Conservation (phyloP, 2,888 invertebrate genomes). For the Endotricha flammealis region DNA sequence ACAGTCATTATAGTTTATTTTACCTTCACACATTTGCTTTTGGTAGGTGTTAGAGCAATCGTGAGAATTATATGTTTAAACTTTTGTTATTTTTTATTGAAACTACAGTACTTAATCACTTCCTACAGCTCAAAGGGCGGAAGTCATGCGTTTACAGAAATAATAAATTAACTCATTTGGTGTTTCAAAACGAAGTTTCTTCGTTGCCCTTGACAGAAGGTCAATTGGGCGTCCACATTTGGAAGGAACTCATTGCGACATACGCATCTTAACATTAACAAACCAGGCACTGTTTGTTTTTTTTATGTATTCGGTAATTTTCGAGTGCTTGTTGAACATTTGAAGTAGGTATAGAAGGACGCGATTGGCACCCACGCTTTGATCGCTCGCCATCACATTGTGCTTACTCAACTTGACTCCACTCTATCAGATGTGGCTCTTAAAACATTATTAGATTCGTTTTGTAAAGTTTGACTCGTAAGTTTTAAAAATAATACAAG, state of each 20-base stretch:
- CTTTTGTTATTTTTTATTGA: conserved; percentile 63
- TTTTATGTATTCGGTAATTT: conserved; percentile 60
- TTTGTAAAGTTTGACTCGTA: too few relatives aligned
- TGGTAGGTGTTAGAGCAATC: conserved; percentile 48
- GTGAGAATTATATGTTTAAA: conserved; percentile 60
- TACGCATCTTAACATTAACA: conserved; percentile 47
- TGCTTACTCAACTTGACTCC: too few relatives aligned
- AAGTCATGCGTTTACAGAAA: conserved; percentile 67
- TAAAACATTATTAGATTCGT: too few relatives aligned
- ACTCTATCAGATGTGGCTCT: too few relatives aligned
- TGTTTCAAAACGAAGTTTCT: conserved; percentile 53
- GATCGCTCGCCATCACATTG: conserved; percentile 13
- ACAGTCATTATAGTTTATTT: conserved; percentile 30
- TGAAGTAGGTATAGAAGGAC: conserved; percentile 58
- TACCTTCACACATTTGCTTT: conserved; percentile 47
- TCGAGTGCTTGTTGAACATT: conserved; percentile 56
- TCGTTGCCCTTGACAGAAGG: conserved; percentile 62
- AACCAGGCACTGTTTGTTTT: conserved; percentile 53
- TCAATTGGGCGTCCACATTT: conserved; percentile 51
- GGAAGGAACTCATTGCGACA: conserved; percentile 56
- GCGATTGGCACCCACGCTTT: conserved; percentile 39
- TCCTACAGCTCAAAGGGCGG: conserved; percentile 73
- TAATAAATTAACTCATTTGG: conserved; percentile 66
- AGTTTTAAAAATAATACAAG: too few relatives aligned
- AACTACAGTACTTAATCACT: conserved; percentile 65